Conservation (phyloP, 2,797 vertebrate species). For the Dromococcyx pavoninus region DNA sequence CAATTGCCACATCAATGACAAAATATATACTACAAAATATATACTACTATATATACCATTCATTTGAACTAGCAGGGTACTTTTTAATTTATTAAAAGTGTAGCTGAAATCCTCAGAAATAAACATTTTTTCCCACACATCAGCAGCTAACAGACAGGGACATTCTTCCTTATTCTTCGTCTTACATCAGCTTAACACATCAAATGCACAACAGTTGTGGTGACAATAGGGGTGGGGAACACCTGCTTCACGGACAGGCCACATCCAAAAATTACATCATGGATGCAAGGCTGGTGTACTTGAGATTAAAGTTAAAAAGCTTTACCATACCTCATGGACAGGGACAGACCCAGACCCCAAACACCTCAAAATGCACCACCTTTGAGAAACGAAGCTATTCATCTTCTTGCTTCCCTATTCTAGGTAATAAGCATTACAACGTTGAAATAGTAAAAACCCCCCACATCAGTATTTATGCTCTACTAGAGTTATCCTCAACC, state of each 20-base stretch:
- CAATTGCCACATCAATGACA: neutral
- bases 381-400: neutral
- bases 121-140: neutral
- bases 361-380: neutral
- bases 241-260: neutral
- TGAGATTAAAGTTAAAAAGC: neutral
- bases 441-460: neutral
- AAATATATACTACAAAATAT: neutral
- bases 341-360: neutral
- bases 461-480: neutral
- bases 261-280: neutral
- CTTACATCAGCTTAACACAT: neutral
- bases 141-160: neutral
- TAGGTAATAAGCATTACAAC: neutral
- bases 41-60: no score
- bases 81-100: neutral
- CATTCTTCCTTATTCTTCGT: neutral
- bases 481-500: neutral
- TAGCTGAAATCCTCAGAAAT: neutral
- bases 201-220: neutral
- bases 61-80: neutral
- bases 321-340: neutral
- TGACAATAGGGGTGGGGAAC: neutral
- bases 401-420: neutral
- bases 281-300: neutral